Evolutionary conservation across 2,797 vertebrate species (phyloP), one percentile per base, ranked within the genome.

Genomic region (Oophaga sylvatica): DNA sequence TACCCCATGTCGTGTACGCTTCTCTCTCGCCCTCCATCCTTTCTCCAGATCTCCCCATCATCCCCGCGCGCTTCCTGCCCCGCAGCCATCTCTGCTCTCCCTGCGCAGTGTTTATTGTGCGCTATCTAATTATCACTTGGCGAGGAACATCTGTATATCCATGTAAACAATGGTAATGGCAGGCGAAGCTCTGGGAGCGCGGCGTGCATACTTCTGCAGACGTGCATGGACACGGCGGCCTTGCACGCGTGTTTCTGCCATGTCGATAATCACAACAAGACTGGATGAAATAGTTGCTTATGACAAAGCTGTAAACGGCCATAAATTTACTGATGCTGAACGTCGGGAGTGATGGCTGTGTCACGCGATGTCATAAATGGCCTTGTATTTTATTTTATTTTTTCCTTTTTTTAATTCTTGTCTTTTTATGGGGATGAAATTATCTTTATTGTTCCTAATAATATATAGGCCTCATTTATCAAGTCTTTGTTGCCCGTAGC

Each of bases 111-210:
- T 84, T 88, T 84, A 35, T 56, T 73, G 65, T 88, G 83, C 78
- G 82, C 82, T 5, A 53, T 68, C 41, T 88, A 84, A 88, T 88
- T 88, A 88, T 80, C 67, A 48, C 57, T 88, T 80, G 60, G 53
- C 63, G 19, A 79, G n/a, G 81, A 84, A 84, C 81, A 73, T 70
- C 81, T 88, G 87, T 80, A 80, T 75, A 53, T 68, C 78, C 81
- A 83, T 84, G 81, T 87, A 88, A 84, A 84, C 87, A 84, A 62
- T 59, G 48, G n/a, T 48, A 41, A 8, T 13, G 57, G n/a, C 16
- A 48, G 45, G 41, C 62, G 70, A 73, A 81, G 63, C 73, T 48
- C 2, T 57, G 48, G 35, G 29, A 26, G 57, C 62, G 31, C 6
- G 35, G 57, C 63, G 75, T 26, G 60, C 81, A 83, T 75, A 81